These are phyloP conservation scores for Drosophila acutilabella DNA, from an alignment of 2,888 invertebrate genomes.

Conservation along the genomic window DNA sequence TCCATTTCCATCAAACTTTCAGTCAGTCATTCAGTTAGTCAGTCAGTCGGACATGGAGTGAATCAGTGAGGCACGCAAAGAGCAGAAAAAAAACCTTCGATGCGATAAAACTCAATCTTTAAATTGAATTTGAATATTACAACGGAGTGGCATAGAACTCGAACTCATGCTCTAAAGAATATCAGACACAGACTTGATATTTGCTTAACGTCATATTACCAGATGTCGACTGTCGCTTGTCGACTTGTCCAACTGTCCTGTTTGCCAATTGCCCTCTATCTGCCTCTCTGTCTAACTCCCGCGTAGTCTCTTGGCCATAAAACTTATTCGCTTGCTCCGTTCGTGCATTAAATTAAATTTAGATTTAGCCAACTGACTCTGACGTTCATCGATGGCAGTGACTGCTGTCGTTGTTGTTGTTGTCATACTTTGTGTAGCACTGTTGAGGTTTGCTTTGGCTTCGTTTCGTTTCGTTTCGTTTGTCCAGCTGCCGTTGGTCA, in stretches of 20 bases:
- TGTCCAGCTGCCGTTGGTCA: slow-evolving; percentile 60
- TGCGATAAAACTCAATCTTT: slow-evolving; percentile 77
- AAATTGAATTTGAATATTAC: slow-evolving; percentile 81
- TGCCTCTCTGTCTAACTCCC: not conserved
- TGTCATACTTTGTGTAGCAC: slow-evolving; percentile 64
- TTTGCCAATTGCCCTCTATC: slow-evolving; percentile 11
- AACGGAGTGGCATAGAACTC: slow-evolving; percentile 30
- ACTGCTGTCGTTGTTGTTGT: slow-evolving; percentile 48
- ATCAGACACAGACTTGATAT: slow-evolving; percentile 56
- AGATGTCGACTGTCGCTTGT: slow-evolving; percentile 52
- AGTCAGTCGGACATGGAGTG: slow-evolving; percentile 16
- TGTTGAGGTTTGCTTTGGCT: slow-evolving; percentile 35
- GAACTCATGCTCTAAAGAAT: slow-evolving; percentile 34
- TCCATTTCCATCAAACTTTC: slow-evolving; percentile 27
- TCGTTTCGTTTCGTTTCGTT: slow-evolving; percentile 8
- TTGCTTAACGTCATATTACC: slow-evolving; percentile 74
- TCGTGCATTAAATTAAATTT: slow-evolving; percentile 81
- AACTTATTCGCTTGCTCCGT: slow-evolving; percentile 71
- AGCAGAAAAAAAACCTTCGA: slow-evolving; percentile 66
- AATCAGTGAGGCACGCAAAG: slow-evolving; percentile 55
- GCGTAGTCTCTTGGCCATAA: slow-evolving; percentile 46
- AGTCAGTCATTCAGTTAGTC: slow-evolving; percentile 6
- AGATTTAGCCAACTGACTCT: slow-evolving; percentile 68
- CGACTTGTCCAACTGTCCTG: slow-evolving; percentile 20
- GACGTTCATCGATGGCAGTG: slow-evolving; percentile 60